A percentile compares a stretch with the other conserved stretches of the same genome.
Conservation (phyloP, 2,888 invertebrate genomes). For the Automeris io region DNA sequence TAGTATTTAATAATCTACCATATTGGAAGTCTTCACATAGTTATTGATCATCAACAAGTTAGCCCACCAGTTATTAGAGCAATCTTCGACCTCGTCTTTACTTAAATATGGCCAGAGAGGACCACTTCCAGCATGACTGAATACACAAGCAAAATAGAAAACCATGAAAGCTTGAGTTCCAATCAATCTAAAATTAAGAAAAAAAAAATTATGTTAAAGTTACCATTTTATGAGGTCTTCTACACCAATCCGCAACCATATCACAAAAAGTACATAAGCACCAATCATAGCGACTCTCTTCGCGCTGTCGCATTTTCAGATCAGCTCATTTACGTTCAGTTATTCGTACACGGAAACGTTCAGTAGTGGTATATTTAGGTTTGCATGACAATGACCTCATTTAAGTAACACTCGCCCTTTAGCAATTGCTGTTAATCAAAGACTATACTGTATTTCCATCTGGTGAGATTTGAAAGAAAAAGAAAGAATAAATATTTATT, state of each 20-base stretch:
- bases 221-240: neutral
- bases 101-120: constrained; percentile 21
- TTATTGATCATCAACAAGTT: constrained; percentile 31
- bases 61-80: constrained; percentile 27
- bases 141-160: constrained; percentile 16
- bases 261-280: too few species aligned
- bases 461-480: too few species aligned
- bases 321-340: neutral
- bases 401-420: too few species aligned
- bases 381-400: too few species aligned
- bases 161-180: constrained; percentile 20
- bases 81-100: constrained; percentile 16
- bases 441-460: too few species aligned
- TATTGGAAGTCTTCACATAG: constrained; percentile 17
- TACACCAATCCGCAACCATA: neutral
- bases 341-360: too few species aligned
- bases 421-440: too few species aligned
- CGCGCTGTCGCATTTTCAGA: neutral
- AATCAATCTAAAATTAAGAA: constrained; percentile 18
- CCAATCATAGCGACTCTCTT: neutral
- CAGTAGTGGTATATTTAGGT: neutral
- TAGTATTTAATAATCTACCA: constrained; percentile 19
- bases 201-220: neutral
- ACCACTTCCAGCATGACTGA: constrained; percentile 17
- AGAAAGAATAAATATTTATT: too few species aligned